phyloP scores from a whole-genome alignment of 2,113 vertebrate genomes.

The Maccullochella peelii region DNA sequence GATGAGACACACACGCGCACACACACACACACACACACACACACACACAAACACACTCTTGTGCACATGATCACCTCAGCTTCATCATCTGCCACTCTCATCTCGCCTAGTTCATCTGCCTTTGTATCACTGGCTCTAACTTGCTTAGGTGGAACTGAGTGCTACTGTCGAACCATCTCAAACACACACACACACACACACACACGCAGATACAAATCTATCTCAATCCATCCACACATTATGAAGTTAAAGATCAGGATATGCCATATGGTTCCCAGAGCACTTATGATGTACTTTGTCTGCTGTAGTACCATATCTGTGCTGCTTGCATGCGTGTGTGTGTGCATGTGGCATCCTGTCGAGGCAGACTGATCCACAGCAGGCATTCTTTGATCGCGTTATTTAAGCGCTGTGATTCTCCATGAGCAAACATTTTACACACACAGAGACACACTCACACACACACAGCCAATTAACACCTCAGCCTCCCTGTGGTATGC shows the following conservation, averaged over 20 bases:
- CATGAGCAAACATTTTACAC: slow-evolving; percentile 59
- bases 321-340: neutral
- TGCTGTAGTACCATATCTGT: slow-evolving; percentile 13
- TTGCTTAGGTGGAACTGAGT: neutral
- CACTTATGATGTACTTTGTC: slow-evolving; percentile 19
- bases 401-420: slow-evolving; percentile 57
- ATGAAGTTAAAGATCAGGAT: slow-evolving; percentile 20
- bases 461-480: slow-evolving; percentile 70
- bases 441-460: slow-evolving; percentile 29
- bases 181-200: slow-evolving; percentile 1
- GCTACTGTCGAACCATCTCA: neutral
- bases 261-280: slow-evolving; percentile 21
- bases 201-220: neutral
- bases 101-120: neutral
- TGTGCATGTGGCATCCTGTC: slow-evolving; percentile 16
- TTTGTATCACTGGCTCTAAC: slow-evolving; percentile 13
- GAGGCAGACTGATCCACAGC: slow-evolving; percentile 62
- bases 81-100: slow-evolving; percentile 42
- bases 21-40: slow-evolving; percentile 27
- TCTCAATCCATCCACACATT: slow-evolving; percentile 5
- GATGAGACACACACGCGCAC: slow-evolving; percentile 36
- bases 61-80: slow-evolving; percentile 41
- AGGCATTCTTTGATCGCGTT: slow-evolving; percentile 65
- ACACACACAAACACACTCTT: slow-evolving; percentile 6
- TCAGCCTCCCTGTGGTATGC: slow-evolving; percentile 62